Evolutionary conservation across 2,797 vertebrate species (phyloP).

Genomic region (Malurus leucopterus): DNA sequence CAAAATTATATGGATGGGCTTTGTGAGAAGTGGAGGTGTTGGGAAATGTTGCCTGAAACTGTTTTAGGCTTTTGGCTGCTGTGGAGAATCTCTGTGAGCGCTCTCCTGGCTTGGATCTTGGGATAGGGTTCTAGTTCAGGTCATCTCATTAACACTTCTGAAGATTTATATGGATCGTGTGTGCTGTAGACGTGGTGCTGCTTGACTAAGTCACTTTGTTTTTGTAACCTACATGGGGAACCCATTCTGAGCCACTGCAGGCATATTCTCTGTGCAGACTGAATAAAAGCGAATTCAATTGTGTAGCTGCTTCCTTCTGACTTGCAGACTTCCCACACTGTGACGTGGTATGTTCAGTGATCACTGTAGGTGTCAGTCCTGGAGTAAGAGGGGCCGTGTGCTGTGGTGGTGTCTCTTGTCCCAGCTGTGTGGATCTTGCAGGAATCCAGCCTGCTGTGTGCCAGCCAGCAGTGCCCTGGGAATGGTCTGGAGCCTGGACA

Average conservation of each 20-base stretch:
- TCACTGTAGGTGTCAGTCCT: rapidly evolving
- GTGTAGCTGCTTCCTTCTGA: background rate
- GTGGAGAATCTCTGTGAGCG: background rate
- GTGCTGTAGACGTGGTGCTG: background rate
- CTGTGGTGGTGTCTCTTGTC: background rate
- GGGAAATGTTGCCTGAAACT: background rate
- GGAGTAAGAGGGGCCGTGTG: background rate
- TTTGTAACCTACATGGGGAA: rapidly evolving
- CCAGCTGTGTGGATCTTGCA: background rate
- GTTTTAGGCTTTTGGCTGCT: rapidly evolving
- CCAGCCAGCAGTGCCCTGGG: rapidly evolving
- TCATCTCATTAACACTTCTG: rapidly evolving
- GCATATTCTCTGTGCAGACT: background rate
- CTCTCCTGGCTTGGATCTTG: background rate
- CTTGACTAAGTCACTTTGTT: background rate
- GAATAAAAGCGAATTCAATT: background rate
- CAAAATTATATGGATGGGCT: background rate
- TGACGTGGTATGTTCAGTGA: rapidly evolving
- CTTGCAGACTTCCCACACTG: background rate
- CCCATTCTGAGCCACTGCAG: rapidly evolving
- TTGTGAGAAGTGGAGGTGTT: background rate
- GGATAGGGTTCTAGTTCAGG: background rate
- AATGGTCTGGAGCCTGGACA: rapidly evolving
- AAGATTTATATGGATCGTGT: background rate
- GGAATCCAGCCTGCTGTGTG: background rate